Conservation (phyloP, 2,113 vertebrate species). For the Dromiciops gliroides region DNA sequence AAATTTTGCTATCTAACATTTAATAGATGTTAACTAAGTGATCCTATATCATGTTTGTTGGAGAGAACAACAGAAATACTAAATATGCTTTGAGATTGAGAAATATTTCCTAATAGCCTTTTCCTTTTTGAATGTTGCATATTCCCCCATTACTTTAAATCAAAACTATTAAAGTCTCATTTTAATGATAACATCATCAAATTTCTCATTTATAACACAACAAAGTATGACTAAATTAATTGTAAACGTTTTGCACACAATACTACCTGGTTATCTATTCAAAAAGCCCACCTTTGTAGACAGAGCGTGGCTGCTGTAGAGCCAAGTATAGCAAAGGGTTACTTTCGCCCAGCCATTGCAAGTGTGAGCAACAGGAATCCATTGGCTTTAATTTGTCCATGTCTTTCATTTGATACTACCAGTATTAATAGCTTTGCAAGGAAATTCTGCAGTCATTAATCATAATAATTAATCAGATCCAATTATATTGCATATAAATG, state of each 20-base stretch:
- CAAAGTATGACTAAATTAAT: slow-evolving; percentile 57
- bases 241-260: slow-evolving; percentile 26
- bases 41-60: slow-evolving; percentile 69
- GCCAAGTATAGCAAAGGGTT: slow-evolving; percentile 84
- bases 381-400: slow-evolving; percentile 91
- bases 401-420: slow-evolving; percentile 91
- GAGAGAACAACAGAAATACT: slow-evolving; percentile 71
- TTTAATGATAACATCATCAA: slow-evolving; percentile 7
- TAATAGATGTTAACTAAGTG: slow-evolving; percentile 80
- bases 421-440: slow-evolving; percentile 95
- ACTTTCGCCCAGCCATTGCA: slow-evolving; percentile 78
- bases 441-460: slow-evolving; percentile 97
- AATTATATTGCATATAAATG: slow-evolving; percentile 99
- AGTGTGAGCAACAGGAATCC: slow-evolving; percentile 86
- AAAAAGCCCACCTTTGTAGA: slow-evolving; percentile 27
- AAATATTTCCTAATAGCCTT: slow-evolving; percentile 69
- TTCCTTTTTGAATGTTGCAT: slow-evolving; percentile 50
- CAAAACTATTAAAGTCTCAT: slow-evolving; percentile 13
- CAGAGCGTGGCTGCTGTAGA: slow-evolving; percentile 66
- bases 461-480: slow-evolving; percentile 99
- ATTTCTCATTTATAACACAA: slow-evolving; percentile 13
- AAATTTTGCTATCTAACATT: slow-evolving; percentile 79
- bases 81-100: slow-evolving; percentile 52
- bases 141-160: slow-evolving; percentile 60
- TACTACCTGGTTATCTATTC: slow-evolving; percentile 29